phyloP scores from a whole-genome alignment of 2,888 invertebrate genomes.

The Catotricha subobsoleta region DNA sequence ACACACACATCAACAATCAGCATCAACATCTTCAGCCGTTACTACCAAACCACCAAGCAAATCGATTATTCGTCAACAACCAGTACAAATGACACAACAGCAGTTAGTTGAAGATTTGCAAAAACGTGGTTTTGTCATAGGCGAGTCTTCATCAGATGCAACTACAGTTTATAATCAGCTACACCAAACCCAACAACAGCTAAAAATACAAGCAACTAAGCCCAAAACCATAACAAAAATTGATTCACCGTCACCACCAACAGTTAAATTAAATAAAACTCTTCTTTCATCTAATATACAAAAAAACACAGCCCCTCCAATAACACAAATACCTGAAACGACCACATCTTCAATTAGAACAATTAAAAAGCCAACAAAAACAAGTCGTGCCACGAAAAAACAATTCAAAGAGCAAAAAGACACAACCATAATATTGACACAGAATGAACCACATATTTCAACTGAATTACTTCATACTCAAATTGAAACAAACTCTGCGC shows the following conservation, averaged over 20 bases:
- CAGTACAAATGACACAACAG: too few species aligned
- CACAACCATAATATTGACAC: too few species aligned
- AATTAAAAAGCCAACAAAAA: too few species aligned
- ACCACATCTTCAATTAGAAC: too few species aligned
- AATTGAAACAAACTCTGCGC: conserved; percentile 2
- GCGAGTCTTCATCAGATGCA: too few species aligned
- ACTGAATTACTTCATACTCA: conserved; percentile 11
- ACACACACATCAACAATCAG: background rate
- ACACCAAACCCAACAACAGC: too few species aligned
- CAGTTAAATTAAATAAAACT: background rate
- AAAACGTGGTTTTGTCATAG: too few species aligned
- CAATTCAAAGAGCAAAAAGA: background rate
- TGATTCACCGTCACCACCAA: background rate
- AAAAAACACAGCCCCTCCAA: too few species aligned
- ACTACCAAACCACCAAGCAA: too few species aligned
- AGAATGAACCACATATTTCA: background rate
- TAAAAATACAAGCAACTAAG: background rate
- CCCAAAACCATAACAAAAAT: background rate
- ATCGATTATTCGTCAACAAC: background rate
- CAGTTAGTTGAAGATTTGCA: too few species aligned
- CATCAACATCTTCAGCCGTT: background rate
- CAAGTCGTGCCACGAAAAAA: background rate
- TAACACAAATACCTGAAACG: too few species aligned
- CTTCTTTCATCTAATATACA: background rate
- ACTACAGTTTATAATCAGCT: too few species aligned